Evolutionary conservation across 2,113 vertebrate genomes (phyloP).

Genomic region (Carassius gibelio): DNA sequence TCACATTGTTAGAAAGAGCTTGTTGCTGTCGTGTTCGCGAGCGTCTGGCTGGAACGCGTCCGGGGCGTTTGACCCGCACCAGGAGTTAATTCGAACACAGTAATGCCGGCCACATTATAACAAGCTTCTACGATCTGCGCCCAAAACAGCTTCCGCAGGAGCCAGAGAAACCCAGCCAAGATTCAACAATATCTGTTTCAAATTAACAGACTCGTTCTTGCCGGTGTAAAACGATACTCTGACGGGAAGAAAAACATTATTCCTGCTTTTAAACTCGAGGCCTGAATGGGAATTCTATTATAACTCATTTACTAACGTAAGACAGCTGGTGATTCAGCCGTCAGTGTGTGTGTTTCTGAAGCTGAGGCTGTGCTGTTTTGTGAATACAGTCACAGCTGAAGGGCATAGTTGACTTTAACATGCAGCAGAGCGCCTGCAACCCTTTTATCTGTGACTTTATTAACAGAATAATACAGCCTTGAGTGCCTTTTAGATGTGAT

Average conservation of each 20-base stretch:
- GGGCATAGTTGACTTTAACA: background rate
- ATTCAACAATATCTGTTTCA: conserved; percentile 8
- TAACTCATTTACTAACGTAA: conserved; percentile 5
- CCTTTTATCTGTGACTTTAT: background rate
- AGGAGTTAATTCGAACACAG: conserved; percentile 42
- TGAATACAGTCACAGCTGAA: background rate
- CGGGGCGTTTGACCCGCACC: conserved; percentile 16
- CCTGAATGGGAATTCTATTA: background rate
- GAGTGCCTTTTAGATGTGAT: conserved; percentile 8
- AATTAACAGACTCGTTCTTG: background rate
- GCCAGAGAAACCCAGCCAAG: background rate
- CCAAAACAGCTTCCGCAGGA: background rate
- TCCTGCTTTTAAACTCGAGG: background rate
- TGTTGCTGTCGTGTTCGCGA: conserved; percentile 33
- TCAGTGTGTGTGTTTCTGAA: background rate
- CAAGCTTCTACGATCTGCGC: background rate
- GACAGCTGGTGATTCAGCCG: conserved; percentile 5
- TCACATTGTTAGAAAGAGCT: conserved; percentile 30
- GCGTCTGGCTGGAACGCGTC: conserved; percentile 2
- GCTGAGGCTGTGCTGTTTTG: background rate
- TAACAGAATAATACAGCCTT: background rate
- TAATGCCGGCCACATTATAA: conserved; percentile 14
- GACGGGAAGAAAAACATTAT: conserved; percentile 7
- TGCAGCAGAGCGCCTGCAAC: background rate
- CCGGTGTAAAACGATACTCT: background rate